These are phyloP conservation scores for Gopherus flavomarginatus DNA, from an alignment of 2,113 vertebrate genomes.

Conservation along the genomic window DNA sequence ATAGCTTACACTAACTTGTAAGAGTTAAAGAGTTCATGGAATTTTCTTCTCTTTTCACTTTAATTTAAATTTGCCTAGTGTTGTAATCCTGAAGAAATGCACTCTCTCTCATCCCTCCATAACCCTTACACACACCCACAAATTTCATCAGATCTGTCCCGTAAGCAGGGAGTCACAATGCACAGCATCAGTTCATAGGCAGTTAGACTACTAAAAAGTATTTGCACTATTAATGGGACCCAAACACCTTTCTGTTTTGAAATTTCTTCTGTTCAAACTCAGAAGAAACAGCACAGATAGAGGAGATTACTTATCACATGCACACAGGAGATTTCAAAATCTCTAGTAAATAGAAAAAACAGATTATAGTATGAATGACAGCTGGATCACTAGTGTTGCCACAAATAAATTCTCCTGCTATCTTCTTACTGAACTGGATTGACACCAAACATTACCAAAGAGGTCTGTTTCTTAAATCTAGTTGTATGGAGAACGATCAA, in stretches of 20 bases:
- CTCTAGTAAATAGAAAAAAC: neutral
- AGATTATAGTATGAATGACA: neutral
- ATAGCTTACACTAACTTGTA: neutral
- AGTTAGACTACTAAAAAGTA: neutral
- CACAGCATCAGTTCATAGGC: neutral
- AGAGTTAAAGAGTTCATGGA: neutral
- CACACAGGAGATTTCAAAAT: neutral
- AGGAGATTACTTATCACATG: neutral
- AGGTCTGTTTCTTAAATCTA: neutral
- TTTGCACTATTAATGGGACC: neutral
- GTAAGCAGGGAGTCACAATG: neutral
- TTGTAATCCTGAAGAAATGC: conserved; percentile 4
- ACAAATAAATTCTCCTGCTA: neutral
- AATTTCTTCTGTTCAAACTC: neutral
- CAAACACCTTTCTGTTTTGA: neutral
- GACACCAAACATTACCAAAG: rapidly evolving
- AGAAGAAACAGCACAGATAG: too few relatives aligned
- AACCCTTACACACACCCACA: neutral
- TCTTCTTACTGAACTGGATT: neutral
- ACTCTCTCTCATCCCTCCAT: neutral
- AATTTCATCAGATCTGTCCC: neutral
- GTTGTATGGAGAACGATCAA: neutral
- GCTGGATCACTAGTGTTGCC: neutral
- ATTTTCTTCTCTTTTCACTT: neutral
- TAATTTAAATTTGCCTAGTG: neutral